phyloP scores from a whole-genome alignment of 2,888 invertebrate species.

The Biston stratarius region DNA sequence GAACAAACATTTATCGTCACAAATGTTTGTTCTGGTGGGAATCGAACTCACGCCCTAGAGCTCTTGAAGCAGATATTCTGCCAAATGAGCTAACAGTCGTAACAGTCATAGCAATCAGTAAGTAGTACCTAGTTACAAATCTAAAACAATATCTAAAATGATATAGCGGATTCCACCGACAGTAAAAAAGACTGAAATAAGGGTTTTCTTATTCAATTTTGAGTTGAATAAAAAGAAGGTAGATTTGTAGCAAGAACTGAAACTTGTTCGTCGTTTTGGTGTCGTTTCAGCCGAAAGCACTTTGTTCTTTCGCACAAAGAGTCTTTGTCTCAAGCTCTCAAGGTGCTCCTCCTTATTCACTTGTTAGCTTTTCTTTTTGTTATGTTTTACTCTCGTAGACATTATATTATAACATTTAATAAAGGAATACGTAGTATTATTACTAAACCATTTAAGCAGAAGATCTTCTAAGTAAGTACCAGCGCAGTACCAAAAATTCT shows the following conservation, averaged over 20 bases:
- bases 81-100: background rate
- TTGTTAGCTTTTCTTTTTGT: slow-evolving; percentile 52
- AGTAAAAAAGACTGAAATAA: slow-evolving; percentile 16
- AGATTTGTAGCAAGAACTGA: slow-evolving; percentile 26
- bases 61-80: too few relatives aligned
- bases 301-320: slow-evolving; percentile 52
- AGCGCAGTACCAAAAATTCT: too few relatives aligned
- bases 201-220: slow-evolving; percentile 32
- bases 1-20: too few relatives aligned
- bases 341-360: slow-evolving; percentile 49
- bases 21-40: too few relatives aligned
- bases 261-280: slow-evolving; percentile 38
- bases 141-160: background rate
- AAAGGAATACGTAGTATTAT: background rate
- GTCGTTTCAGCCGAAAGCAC: slow-evolving; percentile 37
- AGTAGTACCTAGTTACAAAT: too few relatives aligned
- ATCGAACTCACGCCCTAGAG: too few relatives aligned
- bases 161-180: slow-evolving; percentile 1
- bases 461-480: too few relatives aligned
- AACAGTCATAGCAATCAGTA: background rate
- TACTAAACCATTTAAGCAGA: background rate
- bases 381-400: slow-evolving; percentile 32
- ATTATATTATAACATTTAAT: slow-evolving; percentile 27
- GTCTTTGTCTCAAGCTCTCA: slow-evolving; percentile 57
- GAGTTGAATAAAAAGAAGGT: slow-evolving; percentile 32